Base-by-base conservation (phyloP, 1,140 invertebrate genomes). In the Harlomillsia oculata region DNA sequence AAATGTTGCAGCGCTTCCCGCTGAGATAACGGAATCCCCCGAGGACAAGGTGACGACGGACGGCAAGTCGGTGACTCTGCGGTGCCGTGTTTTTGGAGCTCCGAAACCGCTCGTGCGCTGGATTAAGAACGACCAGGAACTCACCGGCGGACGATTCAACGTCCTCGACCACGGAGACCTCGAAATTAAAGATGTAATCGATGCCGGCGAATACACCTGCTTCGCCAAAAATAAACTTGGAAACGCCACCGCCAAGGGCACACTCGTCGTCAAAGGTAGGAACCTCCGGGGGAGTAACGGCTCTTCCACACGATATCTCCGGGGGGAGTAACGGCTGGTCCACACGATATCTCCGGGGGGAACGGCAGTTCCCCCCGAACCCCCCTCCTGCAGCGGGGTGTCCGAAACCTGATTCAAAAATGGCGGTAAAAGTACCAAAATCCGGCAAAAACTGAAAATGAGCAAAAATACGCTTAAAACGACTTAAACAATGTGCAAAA, bases 71-170 rank as follows among this genome's bases (percentile, higher is more conserved):
- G 81, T 93, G 1, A 86, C 79, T 48, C 72, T 99, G 65, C 87
- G 80, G 11, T 99, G 96, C 72, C 79, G 83, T 41, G 91, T 96
- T n/a, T 90, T 93, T 72, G 95, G 56, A 21, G 93, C 94, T 1
- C 95, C 95, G 1, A 88, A 87, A 68, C 92, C 95, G 0, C 77
- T 82, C 56, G 85, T 99, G n/a, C 89, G 89, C 68, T 99, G 95
- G 95, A 79, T 87, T 57, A 81, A 82, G 55, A 85, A 87, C 64
- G 81, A 80, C 18, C 76, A 81, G 66, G 86, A 87, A 71, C 71
- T 92, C 41, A 50, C 91, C 90, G 1, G 90, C 87, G 14, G 56
- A 29, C 28, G 54, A 36, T 61, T 34, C 30, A 32, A 78, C 52
- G 79, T 83, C 16, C 69, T 82, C 14, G 69, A 79, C 1, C 82